Evolutionary conservation across 2,113 vertebrate genomes (phyloP).

Genomic region (Eretmochelys imbricata): DNA sequence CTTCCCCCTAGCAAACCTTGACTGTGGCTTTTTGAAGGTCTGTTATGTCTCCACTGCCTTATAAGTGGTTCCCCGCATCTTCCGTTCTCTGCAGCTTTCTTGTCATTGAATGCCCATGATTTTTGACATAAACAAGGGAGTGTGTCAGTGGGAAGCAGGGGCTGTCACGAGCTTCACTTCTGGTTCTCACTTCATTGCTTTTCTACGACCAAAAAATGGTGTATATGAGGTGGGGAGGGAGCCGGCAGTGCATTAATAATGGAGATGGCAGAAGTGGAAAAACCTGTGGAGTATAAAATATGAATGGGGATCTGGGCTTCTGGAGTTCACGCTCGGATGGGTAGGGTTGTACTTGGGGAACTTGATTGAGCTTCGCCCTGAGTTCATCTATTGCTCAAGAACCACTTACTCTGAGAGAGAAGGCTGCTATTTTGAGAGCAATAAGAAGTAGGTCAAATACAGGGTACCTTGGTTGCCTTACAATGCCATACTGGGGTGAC

Average conservation of each 20-base stretch:
- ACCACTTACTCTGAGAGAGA: not conserved
- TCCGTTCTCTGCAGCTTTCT: slow-evolving; percentile 10
- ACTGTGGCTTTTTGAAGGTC: not conserved
- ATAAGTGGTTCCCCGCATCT: not conserved
- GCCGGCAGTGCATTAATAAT: not conserved
- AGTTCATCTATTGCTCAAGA: slow-evolving; percentile 57
- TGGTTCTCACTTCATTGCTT: slow-evolving; percentile 46
- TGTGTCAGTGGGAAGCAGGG: slow-evolving; percentile 18
- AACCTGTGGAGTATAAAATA: slow-evolving; percentile 54
- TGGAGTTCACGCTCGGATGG: not conserved
- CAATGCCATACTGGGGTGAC: not conserved
- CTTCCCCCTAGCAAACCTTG: not conserved
- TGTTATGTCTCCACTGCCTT: slow-evolving; percentile 17
- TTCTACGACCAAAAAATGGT: slow-evolving; percentile 16
- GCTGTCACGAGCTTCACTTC: slow-evolving; percentile 41
- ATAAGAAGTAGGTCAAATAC: not conserved
- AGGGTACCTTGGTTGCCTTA: not conserved
- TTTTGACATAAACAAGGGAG: slow-evolving; percentile 39
- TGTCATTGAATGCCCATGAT: slow-evolving; percentile 20
- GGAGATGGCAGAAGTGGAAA: not conserved
- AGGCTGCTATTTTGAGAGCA: not conserved
- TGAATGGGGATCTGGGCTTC: slow-evolving; percentile 33
- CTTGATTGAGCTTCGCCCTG: not conserved
- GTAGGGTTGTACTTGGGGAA: fast-evolving
- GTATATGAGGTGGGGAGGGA: not conserved